Evolutionary conservation across 2,797 vertebrate species (phyloP).

Genomic region (Parauchenoglanis punctatus): DNA sequence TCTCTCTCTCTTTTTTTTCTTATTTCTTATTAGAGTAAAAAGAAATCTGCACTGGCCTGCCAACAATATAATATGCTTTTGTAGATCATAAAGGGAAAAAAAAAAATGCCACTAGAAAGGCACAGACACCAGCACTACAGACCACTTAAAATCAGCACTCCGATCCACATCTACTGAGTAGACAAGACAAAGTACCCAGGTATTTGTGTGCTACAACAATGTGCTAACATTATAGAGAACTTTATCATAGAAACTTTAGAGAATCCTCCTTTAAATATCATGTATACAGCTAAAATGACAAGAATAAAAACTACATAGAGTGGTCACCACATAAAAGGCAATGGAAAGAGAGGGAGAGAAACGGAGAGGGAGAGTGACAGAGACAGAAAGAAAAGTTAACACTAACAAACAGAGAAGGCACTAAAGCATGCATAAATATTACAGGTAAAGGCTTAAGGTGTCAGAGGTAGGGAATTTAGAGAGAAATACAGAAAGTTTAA

Average conservation of each 20-base stretch:
- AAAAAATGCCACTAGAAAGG: slow-evolving; percentile 63
- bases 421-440: slow-evolving; percentile 48
- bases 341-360: slow-evolving; percentile 17
- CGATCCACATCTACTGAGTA: slow-evolving; percentile 70
- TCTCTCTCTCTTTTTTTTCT: slow-evolving; percentile 43
- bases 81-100: slow-evolving; percentile 58
- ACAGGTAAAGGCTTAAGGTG: slow-evolving; percentile 34
- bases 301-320: slow-evolving; percentile 54
- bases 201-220: slow-evolving; percentile 70
- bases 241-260: slow-evolving; percentile 54
- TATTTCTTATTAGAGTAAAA: slow-evolving; percentile 63
- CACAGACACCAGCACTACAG: slow-evolving; percentile 66
- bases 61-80: slow-evolving; percentile 67
- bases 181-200: slow-evolving; percentile 88
- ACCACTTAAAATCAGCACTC: slow-evolving; percentile 59
- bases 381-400: slow-evolving; percentile 47
- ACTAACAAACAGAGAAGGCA: slow-evolving; percentile 51
- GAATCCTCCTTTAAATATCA: slow-evolving; percentile 71
- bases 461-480: slow-evolving; percentile 52
- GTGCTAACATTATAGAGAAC: slow-evolving; percentile 61
- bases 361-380: slow-evolving; percentile 8
- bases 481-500: slow-evolving; percentile 36
- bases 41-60: slow-evolving; percentile 75
- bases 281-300: slow-evolving; percentile 67
- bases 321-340: slow-evolving; percentile 70